Percentiles rank a stretch among this genome's conserved stretches.
Evolutionary conservation across 2,888 invertebrate genomes (phyloP).

Genomic region (Halocaridina rubra): DNA sequence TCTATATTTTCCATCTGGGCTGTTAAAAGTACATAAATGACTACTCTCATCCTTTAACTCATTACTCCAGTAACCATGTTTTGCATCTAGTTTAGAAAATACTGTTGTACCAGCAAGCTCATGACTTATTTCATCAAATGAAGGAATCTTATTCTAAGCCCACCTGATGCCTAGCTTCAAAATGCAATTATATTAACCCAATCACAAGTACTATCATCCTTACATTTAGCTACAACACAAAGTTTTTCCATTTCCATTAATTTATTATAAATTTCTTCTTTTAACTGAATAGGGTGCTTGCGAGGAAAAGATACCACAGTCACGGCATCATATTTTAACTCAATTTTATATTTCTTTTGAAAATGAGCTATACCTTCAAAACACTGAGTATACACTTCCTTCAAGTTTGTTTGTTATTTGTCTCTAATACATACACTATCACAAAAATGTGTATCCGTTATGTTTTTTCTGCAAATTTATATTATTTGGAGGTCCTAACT

Average conservation of each 20-base stretch:
- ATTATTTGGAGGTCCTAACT: too few species aligned
- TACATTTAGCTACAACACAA: neutral
- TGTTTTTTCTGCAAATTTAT: too few species aligned
- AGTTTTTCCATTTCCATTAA: neutral
- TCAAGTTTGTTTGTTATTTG: neutral
- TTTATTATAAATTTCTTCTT: too few species aligned
- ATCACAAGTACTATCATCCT: neutral
- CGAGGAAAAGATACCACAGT: neutral
- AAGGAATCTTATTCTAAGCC: neutral
- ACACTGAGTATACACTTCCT: neutral
- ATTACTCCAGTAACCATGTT: neutral
- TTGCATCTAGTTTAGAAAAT: neutral
- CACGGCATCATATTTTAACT: neutral
- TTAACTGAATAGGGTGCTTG: neutral
- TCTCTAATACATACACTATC: too few species aligned
- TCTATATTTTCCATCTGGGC: neutral
- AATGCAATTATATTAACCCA: neutral
- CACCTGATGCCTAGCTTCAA: neutral
- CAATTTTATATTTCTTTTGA: neutral
- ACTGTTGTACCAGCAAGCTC: neutral
- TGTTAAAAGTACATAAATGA: neutral
- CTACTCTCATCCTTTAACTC: neutral
- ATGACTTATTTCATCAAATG: neutral
- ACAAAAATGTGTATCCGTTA: too few species aligned
- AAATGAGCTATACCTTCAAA: neutral